Base-by-base conservation (phyloP, 2,113 vertebrate genomes). In the Bos taurus region DNA sequence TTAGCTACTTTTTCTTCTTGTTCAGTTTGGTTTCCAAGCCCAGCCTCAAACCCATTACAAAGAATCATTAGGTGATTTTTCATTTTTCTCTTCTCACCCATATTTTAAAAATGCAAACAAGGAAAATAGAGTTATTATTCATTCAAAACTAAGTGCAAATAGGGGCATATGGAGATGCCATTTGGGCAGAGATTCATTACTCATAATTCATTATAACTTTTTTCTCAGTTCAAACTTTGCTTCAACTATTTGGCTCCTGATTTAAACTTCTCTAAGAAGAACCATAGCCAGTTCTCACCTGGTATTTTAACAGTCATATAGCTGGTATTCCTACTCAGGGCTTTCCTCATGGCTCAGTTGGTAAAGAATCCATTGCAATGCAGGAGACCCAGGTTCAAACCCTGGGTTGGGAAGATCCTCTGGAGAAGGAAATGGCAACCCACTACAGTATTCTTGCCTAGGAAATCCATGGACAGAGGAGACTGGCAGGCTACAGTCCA, bases 141-240 rank as follows among this genome's bases (percentile, higher is more conserved):
- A 57, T 97, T 95, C 86, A 88, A 95, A 71, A 46, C 33, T 50
- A 92, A 90, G 30, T 84, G 30, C 23, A 96, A 86, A 85, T 56
- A 81, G 64, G 54, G 9, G 56, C 8, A 17, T 67, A 62, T 1
- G 5, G n/a, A 95, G 30, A 62, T 82, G 57, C 8, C 21, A 85
- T 78, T 60, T 90, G 28, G 50, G 11, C 2, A 94, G n/a, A 88
- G 16, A 84, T 56, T 74, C 17, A 57, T 67, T 48, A 30, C 13
- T 46, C 48, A 48, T 36, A 52, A 88, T 78, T 54, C 28, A 57
- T 87, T 46, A 90, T 25, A 7, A 13, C 43, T 54, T 78, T 78
- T 59, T 74, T 43, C 40, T 40, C 17, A 82, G 36, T 77, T 54
- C 10, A 50, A 43, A 36, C 4, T 71, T 60, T 95, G 50, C 36